Evolutionary conservation across 2,113 vertebrate genomes (phyloP).

Genomic region (Scolopax mira): DNA sequence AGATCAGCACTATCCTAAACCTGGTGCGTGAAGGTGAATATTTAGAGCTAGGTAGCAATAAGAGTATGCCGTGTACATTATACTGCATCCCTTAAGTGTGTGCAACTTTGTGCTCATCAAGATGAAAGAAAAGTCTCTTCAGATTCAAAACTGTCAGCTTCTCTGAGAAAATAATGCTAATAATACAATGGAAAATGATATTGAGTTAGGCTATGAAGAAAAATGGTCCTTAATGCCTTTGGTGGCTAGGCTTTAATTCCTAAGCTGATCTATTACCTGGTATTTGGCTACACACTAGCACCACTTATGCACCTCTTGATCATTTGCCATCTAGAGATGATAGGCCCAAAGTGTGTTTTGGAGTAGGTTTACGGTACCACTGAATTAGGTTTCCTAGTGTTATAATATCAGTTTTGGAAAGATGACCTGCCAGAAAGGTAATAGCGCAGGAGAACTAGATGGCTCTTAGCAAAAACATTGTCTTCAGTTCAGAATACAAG

Average conservation of each 20-base stretch:
- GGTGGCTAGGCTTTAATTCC: background rate
- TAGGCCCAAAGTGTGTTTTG: background rate
- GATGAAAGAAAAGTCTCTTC: background rate
- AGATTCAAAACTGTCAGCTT: background rate
- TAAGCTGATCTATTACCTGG: background rate
- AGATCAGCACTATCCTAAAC: background rate
- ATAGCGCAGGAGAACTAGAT: background rate
- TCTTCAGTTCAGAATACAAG: background rate
- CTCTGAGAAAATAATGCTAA: background rate
- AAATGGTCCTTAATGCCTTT: background rate
- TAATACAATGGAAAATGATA: background rate
- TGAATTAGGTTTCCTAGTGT: background rate
- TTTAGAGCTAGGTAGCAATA: background rate
- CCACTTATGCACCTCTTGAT: background rate
- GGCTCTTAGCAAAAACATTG: background rate
- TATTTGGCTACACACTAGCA: background rate
- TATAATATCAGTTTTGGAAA: background rate
- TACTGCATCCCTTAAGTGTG: background rate
- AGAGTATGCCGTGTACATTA: background rate
- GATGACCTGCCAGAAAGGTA: background rate
- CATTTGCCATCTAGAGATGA: background rate
- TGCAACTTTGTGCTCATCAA: background rate
- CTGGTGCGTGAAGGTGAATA: background rate
- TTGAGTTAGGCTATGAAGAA: background rate
- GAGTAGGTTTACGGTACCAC: background rate